These are phyloP conservation scores for Ophion obscuratus DNA, from an alignment of 2,888 invertebrate genomes.

Conservation along the genomic window DNA sequence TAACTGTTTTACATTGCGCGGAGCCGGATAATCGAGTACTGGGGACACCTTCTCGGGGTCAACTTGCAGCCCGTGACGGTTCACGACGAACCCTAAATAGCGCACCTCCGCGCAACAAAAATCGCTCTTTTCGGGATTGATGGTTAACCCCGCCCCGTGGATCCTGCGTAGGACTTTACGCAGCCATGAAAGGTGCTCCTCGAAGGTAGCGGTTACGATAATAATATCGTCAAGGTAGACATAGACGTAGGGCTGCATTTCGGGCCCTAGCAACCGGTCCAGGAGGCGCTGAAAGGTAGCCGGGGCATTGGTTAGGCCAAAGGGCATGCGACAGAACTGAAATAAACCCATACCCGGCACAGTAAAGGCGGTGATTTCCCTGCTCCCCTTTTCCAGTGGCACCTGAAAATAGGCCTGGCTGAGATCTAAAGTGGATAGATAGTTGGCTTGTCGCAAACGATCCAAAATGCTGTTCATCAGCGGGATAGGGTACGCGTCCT, in stretches of 20 bases:
- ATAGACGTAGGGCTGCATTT: constrained; percentile 54
- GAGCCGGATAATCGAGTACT: not conserved
- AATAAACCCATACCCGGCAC: no score
- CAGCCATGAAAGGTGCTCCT: constrained; percentile 50
- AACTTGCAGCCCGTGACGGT: not conserved
- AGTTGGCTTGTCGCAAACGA: constrained; percentile 66
- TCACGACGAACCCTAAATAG: constrained; percentile 34
- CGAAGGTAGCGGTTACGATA: constrained; percentile 52
- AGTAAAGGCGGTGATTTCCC: no score
- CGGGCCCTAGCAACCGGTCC: constrained; percentile 70
- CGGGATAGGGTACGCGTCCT: constrained; percentile 34
- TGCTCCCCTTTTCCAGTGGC: no score
- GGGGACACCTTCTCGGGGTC: constrained; percentile 37
- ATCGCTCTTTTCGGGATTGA: constrained; percentile 37
- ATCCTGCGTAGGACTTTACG: constrained; percentile 68
- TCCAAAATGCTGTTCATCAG: constrained; percentile 71
- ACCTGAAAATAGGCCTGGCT: no score
- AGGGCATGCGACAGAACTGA: constrained; percentile 70
- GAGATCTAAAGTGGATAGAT: constrained; percentile 69
- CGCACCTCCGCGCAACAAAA: constrained; percentile 10
- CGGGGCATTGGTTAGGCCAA: constrained; percentile 72
- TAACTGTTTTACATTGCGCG: constrained; percentile 26
- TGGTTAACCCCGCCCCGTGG: constrained; percentile 69
- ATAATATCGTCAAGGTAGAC: constrained; percentile 67
- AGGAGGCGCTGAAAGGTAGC: constrained; percentile 75